phyloP scores from a whole-genome alignment of 53 echinoderm and acorn worm genomes.

The Mesocentrotus franciscanus region DNA sequence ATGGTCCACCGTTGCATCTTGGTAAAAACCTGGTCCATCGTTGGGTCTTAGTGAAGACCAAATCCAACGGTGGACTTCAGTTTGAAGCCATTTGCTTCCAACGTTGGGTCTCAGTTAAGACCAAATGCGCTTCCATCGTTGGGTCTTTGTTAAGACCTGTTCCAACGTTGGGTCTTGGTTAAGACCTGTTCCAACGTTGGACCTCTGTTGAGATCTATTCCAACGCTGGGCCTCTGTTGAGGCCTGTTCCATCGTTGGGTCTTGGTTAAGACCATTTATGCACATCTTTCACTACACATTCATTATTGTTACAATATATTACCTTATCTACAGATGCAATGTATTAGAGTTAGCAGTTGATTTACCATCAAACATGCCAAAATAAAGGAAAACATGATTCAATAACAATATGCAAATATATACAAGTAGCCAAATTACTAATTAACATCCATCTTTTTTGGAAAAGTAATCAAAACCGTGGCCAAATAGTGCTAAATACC shows the following conservation, averaged over 20 bases:
- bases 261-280: constrained; percentile 48
- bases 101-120: constrained; percentile 44
- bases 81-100: constrained; percentile 59
- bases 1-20: constrained; percentile 62
- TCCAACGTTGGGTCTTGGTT: constrained; percentile 59
- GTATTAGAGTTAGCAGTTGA: neutral
- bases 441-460: neutral
- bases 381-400: neutral
- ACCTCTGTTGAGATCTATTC: constrained; percentile 41
- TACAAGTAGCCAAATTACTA: neutral
- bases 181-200: constrained; percentile 56
- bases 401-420: neutral
- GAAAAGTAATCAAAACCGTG: neutral
- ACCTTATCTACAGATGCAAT: neutral
- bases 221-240: constrained; percentile 48
- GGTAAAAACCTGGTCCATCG: constrained; percentile 59
- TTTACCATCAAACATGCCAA: neutral
- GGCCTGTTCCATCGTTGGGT: constrained; percentile 53
- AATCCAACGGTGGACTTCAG: constrained; percentile 49
- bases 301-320: neutral
- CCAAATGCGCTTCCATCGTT: constrained; percentile 53
- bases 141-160: constrained; percentile 36
- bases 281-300: neutral
- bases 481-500: neutral
- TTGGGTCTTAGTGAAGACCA: constrained; percentile 40